Evolutionary conservation across 2,888 invertebrate species (phyloP).

Genomic region (Iphiclides podalirius): DNA sequence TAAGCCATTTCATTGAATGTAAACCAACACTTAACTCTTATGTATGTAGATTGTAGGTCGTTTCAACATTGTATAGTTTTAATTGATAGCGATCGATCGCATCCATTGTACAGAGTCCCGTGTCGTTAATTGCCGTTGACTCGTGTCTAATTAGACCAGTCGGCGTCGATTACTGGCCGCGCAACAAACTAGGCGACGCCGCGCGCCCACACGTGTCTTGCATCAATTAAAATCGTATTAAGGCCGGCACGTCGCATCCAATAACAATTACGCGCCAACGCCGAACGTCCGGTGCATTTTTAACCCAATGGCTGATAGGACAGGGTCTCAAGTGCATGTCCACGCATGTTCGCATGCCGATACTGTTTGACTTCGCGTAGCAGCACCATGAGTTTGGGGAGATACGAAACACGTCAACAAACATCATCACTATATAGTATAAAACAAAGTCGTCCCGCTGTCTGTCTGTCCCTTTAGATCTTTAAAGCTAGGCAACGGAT

Average conservation of each 20-base stretch:
- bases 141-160: constrained; percentile 7
- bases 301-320: constrained; percentile 1
- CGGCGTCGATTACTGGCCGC: neutral
- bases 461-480: too few species aligned
- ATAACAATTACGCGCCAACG: constrained; percentile 39
- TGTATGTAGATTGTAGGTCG: too few species aligned
- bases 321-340: constrained; percentile 2
- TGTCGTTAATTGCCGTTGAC: too few species aligned
- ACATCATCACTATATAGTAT: too few species aligned
- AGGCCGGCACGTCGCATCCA: constrained; percentile 50
- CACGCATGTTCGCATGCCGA: neutral
- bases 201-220: constrained; percentile 40
- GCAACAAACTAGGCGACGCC: neutral
- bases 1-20: too few species aligned
- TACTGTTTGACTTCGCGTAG: constrained; percentile 7
- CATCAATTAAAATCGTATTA: constrained; percentile 66
- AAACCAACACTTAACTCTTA: too few species aligned
- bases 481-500: too few species aligned
- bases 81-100: too few species aligned
- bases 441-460: too few species aligned
- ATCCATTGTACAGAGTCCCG: too few species aligned
- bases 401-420: too few species aligned
- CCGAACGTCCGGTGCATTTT: constrained; percentile 11
- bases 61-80: too few species aligned
- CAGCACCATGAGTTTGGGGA: neutral